Percentiles rank a stretch among this genome's conserved stretches.
Conservation (phyloP, 2,797 vertebrate species). For the Pipistrellus kuhlii region DNA sequence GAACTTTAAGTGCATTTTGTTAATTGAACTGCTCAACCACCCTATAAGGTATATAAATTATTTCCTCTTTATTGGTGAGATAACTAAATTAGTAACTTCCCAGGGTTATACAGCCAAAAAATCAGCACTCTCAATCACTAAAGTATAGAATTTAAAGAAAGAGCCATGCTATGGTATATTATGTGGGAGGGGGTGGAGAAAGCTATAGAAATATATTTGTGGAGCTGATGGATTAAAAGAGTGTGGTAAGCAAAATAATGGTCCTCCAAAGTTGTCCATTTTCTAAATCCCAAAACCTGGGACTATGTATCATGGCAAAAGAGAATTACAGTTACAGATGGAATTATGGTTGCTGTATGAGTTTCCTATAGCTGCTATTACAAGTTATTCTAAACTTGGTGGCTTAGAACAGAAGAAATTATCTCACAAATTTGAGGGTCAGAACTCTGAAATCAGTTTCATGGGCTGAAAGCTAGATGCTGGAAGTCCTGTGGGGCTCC, state of each 20-base stretch:
- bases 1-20: background rate
- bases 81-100: background rate
- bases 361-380: background rate
- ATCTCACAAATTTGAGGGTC: background rate
- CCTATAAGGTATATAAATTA: background rate
- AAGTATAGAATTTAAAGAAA: background rate
- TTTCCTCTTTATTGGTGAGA: background rate
- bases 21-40: background rate
- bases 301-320: background rate
- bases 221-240: slow-evolving; percentile 66
- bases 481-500: background rate
- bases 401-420: background rate
- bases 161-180: background rate
- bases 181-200: background rate
- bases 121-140: background rate
- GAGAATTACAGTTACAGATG: background rate
- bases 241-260: background rate
- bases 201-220: background rate
- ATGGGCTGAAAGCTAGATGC: background rate
- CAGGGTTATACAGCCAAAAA: background rate
- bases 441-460: background rate
- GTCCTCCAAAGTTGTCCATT: background rate
- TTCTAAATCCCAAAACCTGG: background rate
- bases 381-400: background rate
- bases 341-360: background rate